Conservation (phyloP, 2,888 invertebrate species). For the Caenorhabditis wallacei region DNA sequence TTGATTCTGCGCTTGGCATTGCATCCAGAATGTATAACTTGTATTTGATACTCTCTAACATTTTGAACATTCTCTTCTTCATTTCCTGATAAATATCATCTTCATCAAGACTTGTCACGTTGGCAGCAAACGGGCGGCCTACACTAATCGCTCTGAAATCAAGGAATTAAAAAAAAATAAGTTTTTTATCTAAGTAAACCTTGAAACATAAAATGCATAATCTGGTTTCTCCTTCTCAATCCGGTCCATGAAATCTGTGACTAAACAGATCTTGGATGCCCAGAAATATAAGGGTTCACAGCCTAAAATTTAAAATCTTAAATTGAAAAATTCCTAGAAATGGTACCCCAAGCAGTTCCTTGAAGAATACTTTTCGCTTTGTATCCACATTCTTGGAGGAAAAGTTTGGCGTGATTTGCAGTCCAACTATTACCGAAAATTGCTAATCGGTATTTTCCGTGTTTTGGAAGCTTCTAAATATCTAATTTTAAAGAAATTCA, state of each 20-base stretch:
- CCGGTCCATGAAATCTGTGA: conserved; percentile 31
- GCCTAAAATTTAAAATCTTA: conserved; percentile 2
- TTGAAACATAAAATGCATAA: conserved; percentile 36
- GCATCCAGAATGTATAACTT: conserved; percentile 38
- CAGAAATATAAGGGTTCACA: conserved; percentile 36
- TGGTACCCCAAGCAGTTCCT: conserved; percentile 37
- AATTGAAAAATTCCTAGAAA: background rate
- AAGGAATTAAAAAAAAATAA: background rate
- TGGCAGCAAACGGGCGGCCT: conserved; percentile 7
- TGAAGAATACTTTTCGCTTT: conserved; percentile 44
- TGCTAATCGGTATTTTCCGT: conserved; percentile 15
- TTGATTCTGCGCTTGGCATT: background rate
- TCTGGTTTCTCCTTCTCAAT: conserved; percentile 40
- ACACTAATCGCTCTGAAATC: conserved; percentile 23
- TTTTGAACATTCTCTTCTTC: conserved; percentile 32
- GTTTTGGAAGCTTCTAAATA: conserved; percentile 24
- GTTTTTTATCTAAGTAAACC: background rate
- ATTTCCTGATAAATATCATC: conserved; percentile 38
- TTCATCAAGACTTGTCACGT: conserved; percentile 18
- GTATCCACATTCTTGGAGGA: conserved; percentile 38
- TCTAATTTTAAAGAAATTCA: no score
- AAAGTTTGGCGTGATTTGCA: conserved; percentile 46
- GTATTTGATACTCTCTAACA: conserved; percentile 5
- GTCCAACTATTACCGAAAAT: conserved; percentile 49
- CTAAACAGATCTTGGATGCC: conserved; percentile 1